Conservation (phyloP, 1,140 invertebrate genomes). For the Heterodera carotae region DNA sequence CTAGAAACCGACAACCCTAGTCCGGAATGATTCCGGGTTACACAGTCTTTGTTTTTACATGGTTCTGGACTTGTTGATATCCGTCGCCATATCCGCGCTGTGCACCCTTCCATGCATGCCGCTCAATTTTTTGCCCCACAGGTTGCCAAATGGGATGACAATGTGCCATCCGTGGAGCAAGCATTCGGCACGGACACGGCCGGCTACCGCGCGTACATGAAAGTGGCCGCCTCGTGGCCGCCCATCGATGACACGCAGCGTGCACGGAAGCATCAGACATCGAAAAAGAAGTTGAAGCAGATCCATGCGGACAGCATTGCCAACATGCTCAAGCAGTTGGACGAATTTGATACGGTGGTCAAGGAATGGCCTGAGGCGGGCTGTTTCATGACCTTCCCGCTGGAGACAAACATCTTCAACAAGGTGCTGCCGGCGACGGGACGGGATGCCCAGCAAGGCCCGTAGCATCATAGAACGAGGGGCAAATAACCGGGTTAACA, state of each 20-base stretch:
- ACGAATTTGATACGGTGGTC: neutral
- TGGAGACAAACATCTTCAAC: neutral
- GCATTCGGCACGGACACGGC: neutral
- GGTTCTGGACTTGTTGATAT: too few relatives aligned
- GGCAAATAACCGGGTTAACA: too few relatives aligned
- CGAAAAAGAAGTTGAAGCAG: neutral
- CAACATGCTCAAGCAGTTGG: neutral
- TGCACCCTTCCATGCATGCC: too few relatives aligned
- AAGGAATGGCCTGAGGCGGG: neutral
- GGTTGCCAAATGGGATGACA: neutral
- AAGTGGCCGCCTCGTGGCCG: neutral
- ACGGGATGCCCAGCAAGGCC: too few relatives aligned
- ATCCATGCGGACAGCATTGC: neutral
- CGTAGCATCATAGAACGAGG: too few relatives aligned
- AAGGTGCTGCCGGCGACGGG: too few relatives aligned
- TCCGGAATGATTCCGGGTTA: too few relatives aligned
- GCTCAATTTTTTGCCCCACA: neutral
- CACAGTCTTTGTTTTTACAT: too few relatives aligned
- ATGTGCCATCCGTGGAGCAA: neutral
- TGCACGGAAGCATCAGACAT: too few relatives aligned
- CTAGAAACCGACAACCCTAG: too few relatives aligned
- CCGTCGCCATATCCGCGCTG: too few relatives aligned
- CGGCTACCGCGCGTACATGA: neutral
- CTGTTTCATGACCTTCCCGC: neutral
- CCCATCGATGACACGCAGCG: neutral